Evolutionary conservation across 1,140 invertebrate species (phyloP), one percentile per base, ranked within the genome.

Genomic region (Manduca sexta): DNA sequence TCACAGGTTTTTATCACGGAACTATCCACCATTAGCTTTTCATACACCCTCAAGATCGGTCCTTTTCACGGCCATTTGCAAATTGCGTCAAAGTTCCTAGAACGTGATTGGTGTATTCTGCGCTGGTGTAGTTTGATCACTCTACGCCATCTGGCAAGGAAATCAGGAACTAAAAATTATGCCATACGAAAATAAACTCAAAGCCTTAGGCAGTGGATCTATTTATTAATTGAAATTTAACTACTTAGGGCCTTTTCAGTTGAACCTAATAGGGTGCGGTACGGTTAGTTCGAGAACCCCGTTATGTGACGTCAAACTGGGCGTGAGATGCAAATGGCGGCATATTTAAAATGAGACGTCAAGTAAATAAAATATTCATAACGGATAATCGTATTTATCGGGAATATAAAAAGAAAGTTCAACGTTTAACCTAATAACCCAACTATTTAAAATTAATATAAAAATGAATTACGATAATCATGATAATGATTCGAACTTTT

Each of bases 1-100:
- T 78, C 77, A 83, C 78, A 65, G 78, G 69, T 78, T 77, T 81
- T 77, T 75, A 78, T 63, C 70, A 82, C 79, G 71, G 66, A 68
- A 65, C 74, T 60, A 62, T 74, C 70, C 77, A 83, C 69, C 77
- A 81, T 83, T 83, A 84, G 68, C 74, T 74, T 71, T 78, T 81
- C 80, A 83, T 82, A 83, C 75, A 84, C 77, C 79, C 66, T 82
- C 73, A 74, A 78, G 77, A 67, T 79, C 77, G 57, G 73, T 81
- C 76, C 74, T 84, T 81, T 84, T 82, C 79, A 84, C 84, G 81
- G 81, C 84, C 84, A 86, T 86, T 85, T 86, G 84, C 84, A 86
- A 85, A 86, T 84, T 85, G 82, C 79, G 80, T 82, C 81, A 84
- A 85, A 84, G 68, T 74, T 76, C 64, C 72, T 72, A 63, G 51